Conservation (phyloP, 53 echinoderm and acorn worm species). For the Apostichopus leukothele region DNA sequence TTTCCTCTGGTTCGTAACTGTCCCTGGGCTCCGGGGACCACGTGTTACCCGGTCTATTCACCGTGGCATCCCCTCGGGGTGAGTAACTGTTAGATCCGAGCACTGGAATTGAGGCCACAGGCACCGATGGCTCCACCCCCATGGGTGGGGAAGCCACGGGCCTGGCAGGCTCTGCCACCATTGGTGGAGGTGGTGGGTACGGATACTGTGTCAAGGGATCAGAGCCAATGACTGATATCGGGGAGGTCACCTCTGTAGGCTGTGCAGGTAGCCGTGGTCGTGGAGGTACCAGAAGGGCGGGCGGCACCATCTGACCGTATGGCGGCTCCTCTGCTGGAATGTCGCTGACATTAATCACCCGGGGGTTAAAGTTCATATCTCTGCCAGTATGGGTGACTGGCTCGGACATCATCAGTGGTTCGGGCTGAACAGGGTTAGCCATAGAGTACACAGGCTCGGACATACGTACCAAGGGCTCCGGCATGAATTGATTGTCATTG, state of each 20-base stretch:
- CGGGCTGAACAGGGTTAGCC: background rate
- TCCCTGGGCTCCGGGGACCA: background rate
- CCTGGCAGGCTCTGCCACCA: background rate
- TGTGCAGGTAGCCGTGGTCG: background rate
- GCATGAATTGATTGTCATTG: background rate
- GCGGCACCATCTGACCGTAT: background rate
- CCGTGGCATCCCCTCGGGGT: background rate
- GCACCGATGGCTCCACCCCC: background rate
- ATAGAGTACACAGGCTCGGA: background rate
- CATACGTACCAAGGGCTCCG: background rate
- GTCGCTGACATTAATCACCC: background rate
- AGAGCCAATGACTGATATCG: conserved; percentile 26
- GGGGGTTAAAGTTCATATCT: conserved; percentile 1
- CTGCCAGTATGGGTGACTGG: background rate
- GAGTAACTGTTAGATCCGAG: background rate
- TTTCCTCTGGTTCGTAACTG: background rate
- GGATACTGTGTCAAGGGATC: conserved; percentile 15
- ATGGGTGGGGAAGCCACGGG: background rate
- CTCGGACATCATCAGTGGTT: background rate
- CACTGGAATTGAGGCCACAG: background rate
- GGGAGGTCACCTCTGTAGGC: background rate
- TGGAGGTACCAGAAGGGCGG: background rate
- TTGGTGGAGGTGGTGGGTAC: background rate
- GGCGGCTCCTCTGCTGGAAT: background rate
- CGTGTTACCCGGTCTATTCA: background rate